Evolutionary conservation across 2,797 vertebrate genomes (phyloP).

Genomic region (Perdix hodgsoniae): DNA sequence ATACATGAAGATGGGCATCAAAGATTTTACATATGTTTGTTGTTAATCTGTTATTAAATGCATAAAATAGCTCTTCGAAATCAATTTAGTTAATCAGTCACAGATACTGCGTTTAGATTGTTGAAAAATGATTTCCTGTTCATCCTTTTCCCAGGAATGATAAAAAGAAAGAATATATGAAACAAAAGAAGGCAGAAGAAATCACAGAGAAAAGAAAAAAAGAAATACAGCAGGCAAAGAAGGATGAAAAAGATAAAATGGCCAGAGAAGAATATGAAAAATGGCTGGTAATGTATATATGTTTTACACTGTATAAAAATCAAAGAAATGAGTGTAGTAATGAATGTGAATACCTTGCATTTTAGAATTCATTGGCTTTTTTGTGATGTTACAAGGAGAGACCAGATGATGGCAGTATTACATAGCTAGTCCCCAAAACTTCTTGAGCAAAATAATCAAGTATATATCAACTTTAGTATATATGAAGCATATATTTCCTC

Average conservation of each 20-base stretch:
- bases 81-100: not conserved
- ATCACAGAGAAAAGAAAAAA: conserved; percentile 79
- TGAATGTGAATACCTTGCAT: not conserved
- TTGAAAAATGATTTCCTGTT: not conserved
- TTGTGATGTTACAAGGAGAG: not conserved
- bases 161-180: conserved; percentile 85
- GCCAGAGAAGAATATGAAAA: conserved; percentile 89
- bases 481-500: not conserved
- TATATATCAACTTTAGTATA: not conserved
- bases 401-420: conserved; percentile 37
- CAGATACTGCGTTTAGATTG: not conserved
- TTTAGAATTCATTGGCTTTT: rapidly evolving
- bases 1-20: not conserved
- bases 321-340: not conserved
- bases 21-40: not conserved
- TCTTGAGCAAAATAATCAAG: not conserved
- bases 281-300: conserved; percentile 90
- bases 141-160: conserved; percentile 82
- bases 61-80: not conserved
- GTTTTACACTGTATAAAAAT: not conserved
- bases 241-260: conserved; percentile 87
- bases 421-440: not conserved
- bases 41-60: not conserved
- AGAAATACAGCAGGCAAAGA: conserved; percentile 84
- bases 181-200: conserved; percentile 82